Percentiles rank a stretch among this genome's conserved stretches.
phyloP scores from a whole-genome alignment of 2,113 vertebrate species.

The Todiramphus saurophagus region DNA sequence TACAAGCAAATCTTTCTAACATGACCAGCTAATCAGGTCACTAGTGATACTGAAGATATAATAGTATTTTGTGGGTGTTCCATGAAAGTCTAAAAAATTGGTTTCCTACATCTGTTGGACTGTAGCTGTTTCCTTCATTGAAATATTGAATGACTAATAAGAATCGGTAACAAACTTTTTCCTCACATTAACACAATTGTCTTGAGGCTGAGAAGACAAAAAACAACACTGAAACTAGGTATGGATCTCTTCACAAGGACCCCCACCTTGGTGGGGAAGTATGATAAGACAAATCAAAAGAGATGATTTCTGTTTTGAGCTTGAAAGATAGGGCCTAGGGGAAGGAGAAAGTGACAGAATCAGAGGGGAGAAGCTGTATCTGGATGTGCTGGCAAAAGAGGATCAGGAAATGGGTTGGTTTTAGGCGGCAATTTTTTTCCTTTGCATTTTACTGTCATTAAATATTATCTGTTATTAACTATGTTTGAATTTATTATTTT shows the following conservation, averaged over 20 bases:
- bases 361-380: not conserved
- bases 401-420: not conserved
- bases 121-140: not conserved
- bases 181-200: not conserved
- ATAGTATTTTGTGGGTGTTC: not conserved
- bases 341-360: not conserved
- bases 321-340: not conserved
- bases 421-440: not conserved
- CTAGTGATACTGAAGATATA: not conserved
- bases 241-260: not conserved
- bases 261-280: not conserved
- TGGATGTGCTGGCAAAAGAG: not conserved
- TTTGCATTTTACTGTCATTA: not conserved
- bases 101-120: not conserved
- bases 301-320: not conserved
- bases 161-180: not conserved
- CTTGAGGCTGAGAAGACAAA: not conserved
- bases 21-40: not conserved
- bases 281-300: constrained; percentile 13
- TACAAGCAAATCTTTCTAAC: not conserved
- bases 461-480: not conserved
- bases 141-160: not conserved
- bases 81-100: not conserved
- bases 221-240: not conserved
- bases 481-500: not conserved